Evolutionary conservation across 2,113 vertebrate species (phyloP).

Genomic region (Hippoglossus stenolepis): DNA sequence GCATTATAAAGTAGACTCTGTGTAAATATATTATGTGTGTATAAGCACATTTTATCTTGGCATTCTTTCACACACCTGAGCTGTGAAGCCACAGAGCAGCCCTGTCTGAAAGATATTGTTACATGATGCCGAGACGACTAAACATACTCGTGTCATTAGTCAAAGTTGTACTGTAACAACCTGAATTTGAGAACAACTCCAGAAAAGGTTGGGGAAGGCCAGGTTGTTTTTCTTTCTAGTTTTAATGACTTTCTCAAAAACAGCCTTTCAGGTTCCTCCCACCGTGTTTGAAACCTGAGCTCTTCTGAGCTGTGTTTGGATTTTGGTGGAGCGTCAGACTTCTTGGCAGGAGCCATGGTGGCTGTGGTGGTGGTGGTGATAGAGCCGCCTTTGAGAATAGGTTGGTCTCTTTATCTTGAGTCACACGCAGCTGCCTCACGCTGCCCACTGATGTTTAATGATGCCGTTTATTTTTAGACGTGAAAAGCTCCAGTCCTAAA

Average conservation of each 20-base stretch:
- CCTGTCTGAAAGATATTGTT: constrained; percentile 5
- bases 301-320: constrained; percentile 47
- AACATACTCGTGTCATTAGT: constrained; percentile 23
- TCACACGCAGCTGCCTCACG: constrained; percentile 36
- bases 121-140: background rate
- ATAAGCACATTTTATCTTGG: constrained; percentile 1
- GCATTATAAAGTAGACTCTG: background rate
- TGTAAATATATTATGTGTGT: background rate
- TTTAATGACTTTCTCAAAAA: constrained; percentile 34
- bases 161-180: constrained; percentile 7
- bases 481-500: constrained; percentile 17
- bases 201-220: background rate
- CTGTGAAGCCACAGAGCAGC: constrained; percentile 2
- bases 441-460: constrained; percentile 55
- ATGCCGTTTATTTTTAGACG: constrained; percentile 60
- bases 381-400: constrained; percentile 24
- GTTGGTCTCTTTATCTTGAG: constrained; percentile 46
- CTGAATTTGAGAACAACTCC: constrained; percentile 13
- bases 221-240: constrained; percentile 19
- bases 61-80: constrained; percentile 12
- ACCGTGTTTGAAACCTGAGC: constrained; percentile 67
- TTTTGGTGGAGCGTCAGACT: constrained; percentile 40
- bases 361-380: constrained; percentile 22
- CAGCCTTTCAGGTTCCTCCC: constrained; percentile 34
- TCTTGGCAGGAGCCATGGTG: constrained; percentile 44